Evolutionary conservation across 1,140 invertebrate genomes (phyloP).

Genomic region (Saccostrea glomerata): DNA sequence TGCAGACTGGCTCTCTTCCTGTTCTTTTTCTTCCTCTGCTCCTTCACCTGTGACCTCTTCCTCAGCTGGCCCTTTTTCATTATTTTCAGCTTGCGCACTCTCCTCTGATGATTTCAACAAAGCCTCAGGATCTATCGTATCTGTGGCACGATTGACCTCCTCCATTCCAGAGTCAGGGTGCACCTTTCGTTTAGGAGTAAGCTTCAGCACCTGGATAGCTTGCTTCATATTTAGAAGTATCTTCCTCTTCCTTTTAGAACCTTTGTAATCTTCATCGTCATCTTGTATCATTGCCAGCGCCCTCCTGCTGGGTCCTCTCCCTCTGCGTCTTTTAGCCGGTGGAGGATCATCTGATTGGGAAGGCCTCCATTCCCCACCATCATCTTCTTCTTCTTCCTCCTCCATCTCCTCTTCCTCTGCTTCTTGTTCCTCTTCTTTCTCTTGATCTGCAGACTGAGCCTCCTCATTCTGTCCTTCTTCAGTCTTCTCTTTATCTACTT

Average conservation of each 20-base stretch:
- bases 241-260: neutral
- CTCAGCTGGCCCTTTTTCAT: neutral
- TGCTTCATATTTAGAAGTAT: conserved; percentile 31
- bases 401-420: conserved; percentile 42
- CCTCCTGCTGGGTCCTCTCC: neutral
- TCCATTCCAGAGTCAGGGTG: neutral
- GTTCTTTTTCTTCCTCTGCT: neutral
- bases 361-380: conserved; percentile 8
- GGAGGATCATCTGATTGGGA: neutral
- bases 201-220: conserved; percentile 40
- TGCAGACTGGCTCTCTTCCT: conserved; percentile 17
- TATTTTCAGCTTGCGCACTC: neutral
- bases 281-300: conserved; percentile 12
- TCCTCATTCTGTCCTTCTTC: neutral
- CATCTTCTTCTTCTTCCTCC: conserved; percentile 16
- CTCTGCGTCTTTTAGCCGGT: conserved; percentile 5
- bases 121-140: neutral
- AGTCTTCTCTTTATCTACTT: neutral
- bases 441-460: conserved; percentile 4
- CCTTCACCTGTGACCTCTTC: neutral
- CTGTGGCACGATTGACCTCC: neutral
- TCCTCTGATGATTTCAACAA: neutral
- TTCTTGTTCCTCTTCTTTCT: conserved; percentile 39
- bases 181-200: conserved; percentile 37
- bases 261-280: conserved; percentile 25